These are phyloP conservation scores for Thymallus thymallus DNA, from an alignment of 2,113 vertebrate species.

Conservation along the genomic window DNA sequence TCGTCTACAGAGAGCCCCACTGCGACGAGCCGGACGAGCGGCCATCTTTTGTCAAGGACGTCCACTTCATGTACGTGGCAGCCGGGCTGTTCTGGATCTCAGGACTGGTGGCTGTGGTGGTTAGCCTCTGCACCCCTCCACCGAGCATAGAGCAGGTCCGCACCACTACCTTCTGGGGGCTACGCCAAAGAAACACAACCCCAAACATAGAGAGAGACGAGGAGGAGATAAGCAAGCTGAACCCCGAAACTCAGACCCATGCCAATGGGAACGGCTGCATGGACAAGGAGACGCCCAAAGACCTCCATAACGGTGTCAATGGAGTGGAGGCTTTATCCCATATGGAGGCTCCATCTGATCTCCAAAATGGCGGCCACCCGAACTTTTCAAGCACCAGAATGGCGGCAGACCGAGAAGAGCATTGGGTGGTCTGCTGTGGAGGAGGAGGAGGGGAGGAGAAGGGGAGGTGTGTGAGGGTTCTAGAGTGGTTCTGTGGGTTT, in stretches of 20 bases:
- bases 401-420: not conserved
- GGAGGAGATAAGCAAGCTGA: constrained; percentile 64
- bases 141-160: constrained; percentile 81
- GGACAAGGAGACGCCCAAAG: constrained; percentile 81
- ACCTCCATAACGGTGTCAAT: constrained; percentile 77
- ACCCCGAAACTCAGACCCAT: constrained; percentile 23
- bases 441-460: not conserved
- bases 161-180: constrained; percentile 87
- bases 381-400: constrained; percentile 17
- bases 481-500: constrained; percentile 83
- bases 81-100: constrained; percentile 88
- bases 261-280: constrained; percentile 59
- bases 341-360: constrained; percentile 1
- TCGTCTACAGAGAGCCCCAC: constrained; percentile 84
- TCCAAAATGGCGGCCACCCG: constrained; percentile 67
- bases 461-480: constrained; percentile 43
- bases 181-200: constrained; percentile 61
- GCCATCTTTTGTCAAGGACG: constrained; percentile 83
- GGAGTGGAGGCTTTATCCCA: not conserved
- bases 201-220: constrained; percentile 59
- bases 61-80: constrained; percentile 95
- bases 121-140: constrained; percentile 86
- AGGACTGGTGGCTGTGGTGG: constrained; percentile 75
- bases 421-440: constrained; percentile 1
- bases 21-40: constrained; percentile 85